These are phyloP conservation scores for Ophiodon elongatus DNA, from an alignment of 2,113 vertebrate genomes.

Conservation along the genomic window DNA sequence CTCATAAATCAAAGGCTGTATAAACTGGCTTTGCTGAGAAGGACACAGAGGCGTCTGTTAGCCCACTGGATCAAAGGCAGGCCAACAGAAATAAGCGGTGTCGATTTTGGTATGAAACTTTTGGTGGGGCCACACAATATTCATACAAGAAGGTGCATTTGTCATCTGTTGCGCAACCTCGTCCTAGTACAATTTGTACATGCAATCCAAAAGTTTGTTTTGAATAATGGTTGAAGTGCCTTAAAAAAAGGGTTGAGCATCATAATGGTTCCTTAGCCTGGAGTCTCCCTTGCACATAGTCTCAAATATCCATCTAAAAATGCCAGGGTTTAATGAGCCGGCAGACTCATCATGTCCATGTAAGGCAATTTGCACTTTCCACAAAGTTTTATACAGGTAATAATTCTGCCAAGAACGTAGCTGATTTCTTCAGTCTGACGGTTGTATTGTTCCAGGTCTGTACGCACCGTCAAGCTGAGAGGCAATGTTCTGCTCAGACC, in stretches of 20 bases:
- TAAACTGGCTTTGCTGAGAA: conserved; percentile 51
- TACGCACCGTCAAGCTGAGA: too few species aligned
- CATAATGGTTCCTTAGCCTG: too few species aligned
- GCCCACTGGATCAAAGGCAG: conserved; percentile 61
- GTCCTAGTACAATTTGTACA: too few species aligned
- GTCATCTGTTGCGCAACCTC: too few species aligned
- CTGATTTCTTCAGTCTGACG: too few species aligned
- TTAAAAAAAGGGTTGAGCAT: too few species aligned
- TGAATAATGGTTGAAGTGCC: too few species aligned
- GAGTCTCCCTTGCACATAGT: neutral
- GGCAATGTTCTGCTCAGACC: too few species aligned
- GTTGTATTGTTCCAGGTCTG: too few species aligned
- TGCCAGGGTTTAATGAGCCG: neutral
- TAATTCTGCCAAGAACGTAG: neutral
- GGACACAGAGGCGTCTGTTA: conserved; percentile 57
- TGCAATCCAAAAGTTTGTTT: too few species aligned
- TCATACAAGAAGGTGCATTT: neutral
- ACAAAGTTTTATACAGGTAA: neutral
- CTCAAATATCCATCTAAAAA: neutral
- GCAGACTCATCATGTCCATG: neutral
- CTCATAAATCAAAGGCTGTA: conserved; percentile 67
- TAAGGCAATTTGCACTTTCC: neutral
- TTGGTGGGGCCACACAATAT: neutral
- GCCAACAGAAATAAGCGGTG: conserved; percentile 35
- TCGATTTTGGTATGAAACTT: neutral